Evolutionary conservation across 2,113 vertebrate species (phyloP), one percentile per base, ranked within the genome.

Genomic region (Callorhinus ursinus): DNA sequence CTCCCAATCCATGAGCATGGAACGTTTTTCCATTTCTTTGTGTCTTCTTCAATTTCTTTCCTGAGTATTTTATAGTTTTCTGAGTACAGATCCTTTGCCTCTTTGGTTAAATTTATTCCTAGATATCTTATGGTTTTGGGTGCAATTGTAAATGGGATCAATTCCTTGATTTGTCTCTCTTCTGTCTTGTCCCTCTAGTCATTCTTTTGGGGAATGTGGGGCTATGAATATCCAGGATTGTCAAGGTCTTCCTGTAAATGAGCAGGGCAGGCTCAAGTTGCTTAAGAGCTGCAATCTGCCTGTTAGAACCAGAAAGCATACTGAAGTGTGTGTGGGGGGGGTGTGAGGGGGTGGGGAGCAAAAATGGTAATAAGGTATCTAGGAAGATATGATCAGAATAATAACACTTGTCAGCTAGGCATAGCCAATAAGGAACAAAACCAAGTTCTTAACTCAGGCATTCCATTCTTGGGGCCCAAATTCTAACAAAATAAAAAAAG

Each of bases 261-360:
- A 0, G 15, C 26, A 77, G 92, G 65, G 18, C 12, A 63, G 72
- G 36, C n/a, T 86, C 49, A 33, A 65, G 6, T 19, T 59, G 28
- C 10, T 86, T 16, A 81, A 65, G 22, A 65, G n/a, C 4, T 57
- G 3, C 24, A 57, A 22, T 76, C 16, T 82, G 3, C 39, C 49
- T 36, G 5, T 28, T 90, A 69, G 49, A 77, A 80, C 39, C 2
- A 72, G 39, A 74, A 88, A 72, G 11, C 2, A 42, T 11, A 72
- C 33, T 55, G 9, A 85, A 53, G 2, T 71, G 7, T 76, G 7
- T 6, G 10, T 2, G 4, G n/a, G 7, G 6, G 22, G 1, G 4
- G 36, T 36, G 36, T 15, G 4, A 6, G 4, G 14, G 4, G 46
- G 11, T 46, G 46, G 46, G 46, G 46, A 46, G 3, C 42, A 7